Evolutionary conservation across 1,140 invertebrate species (phyloP).

Genomic region (Phymastichus coffea): DNA sequence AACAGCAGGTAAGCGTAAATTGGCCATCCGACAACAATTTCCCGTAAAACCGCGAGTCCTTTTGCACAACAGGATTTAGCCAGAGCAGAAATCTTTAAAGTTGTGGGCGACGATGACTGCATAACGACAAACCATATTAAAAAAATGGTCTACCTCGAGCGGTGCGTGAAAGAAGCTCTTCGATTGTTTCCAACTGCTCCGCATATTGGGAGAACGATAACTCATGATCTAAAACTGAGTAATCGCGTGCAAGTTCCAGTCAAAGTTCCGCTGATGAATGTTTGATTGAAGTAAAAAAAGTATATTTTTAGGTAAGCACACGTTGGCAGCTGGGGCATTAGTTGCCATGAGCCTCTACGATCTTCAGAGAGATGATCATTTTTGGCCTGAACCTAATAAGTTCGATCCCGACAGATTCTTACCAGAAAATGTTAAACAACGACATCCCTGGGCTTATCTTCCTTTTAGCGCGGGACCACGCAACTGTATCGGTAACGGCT

Average conservation of each 20-base stretch:
- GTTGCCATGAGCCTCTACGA: conserved; percentile 57
- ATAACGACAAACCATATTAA: conserved; percentile 29
- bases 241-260: too few species aligned
- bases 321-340: conserved; percentile 50
- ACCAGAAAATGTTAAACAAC: conserved; percentile 54
- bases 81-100: conserved; percentile 33
- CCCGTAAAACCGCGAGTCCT: too few species aligned
- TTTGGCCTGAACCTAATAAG: conserved; percentile 71
- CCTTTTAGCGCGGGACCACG: conserved; percentile 75
- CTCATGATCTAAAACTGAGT: conserved; percentile 47
- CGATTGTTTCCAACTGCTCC: conserved; percentile 64
- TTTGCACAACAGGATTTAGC: conserved; percentile 31
- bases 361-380: conserved; percentile 67
- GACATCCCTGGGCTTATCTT: conserved; percentile 64
- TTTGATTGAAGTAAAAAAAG: too few species aligned
- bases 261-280: too few species aligned
- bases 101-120: conserved; percentile 29
- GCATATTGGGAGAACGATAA: conserved; percentile 53
- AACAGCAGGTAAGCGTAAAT: conserved; percentile 60
- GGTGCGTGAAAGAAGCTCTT: conserved; percentile 65
- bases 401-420: conserved; percentile 79
- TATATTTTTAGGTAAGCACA: conserved; percentile 34
- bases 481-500: conserved; percentile 76
- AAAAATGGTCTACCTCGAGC: conserved; percentile 58
- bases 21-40: conserved; percentile 21